Conservation (phyloP, 2,113 vertebrate genomes). For the Myiopsitta monachus region DNA sequence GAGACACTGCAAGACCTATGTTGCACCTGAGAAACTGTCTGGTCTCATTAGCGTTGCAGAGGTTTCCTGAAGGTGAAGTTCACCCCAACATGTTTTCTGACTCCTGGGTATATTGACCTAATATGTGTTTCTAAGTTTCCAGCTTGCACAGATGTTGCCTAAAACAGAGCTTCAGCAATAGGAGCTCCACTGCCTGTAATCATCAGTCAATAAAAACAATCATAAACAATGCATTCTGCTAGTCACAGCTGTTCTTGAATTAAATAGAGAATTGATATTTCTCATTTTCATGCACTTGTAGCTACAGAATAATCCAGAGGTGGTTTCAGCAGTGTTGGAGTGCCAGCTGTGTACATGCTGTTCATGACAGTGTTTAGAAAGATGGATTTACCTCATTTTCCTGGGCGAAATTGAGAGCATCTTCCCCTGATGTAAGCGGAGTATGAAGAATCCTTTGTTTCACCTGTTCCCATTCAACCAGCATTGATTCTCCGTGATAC, state of each 20-base stretch:
- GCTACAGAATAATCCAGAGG: not conserved
- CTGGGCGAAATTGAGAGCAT: conserved; percentile 94
- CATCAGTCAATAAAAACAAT: not conserved
- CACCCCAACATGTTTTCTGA: not conserved
- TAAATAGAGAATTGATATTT: not conserved
- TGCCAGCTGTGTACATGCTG: not conserved
- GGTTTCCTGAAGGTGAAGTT: not conserved
- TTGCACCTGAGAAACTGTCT: not conserved
- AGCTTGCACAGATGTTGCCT: not conserved
- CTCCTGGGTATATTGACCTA: not conserved
- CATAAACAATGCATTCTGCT: not conserved
- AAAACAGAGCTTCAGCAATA: not conserved
- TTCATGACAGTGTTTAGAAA: not conserved
- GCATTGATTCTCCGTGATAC: conserved; percentile 96
- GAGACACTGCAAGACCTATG: not conserved
- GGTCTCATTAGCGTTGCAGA: not conserved
- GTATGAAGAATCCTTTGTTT: conserved; percentile 97
- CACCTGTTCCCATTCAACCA: conserved; percentile 98
- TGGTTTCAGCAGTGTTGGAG: not conserved
- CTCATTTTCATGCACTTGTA: not conserved
- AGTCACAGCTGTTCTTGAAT: not conserved
- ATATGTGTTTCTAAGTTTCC: not conserved
- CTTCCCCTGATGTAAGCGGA: conserved; percentile 92
- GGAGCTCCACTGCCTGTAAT: not conserved
- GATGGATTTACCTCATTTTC: conserved; percentile 85